These are phyloP conservation scores for Cotesia glomerata DNA, from an alignment of 1,140 invertebrate species.

Conservation along the genomic window DNA sequence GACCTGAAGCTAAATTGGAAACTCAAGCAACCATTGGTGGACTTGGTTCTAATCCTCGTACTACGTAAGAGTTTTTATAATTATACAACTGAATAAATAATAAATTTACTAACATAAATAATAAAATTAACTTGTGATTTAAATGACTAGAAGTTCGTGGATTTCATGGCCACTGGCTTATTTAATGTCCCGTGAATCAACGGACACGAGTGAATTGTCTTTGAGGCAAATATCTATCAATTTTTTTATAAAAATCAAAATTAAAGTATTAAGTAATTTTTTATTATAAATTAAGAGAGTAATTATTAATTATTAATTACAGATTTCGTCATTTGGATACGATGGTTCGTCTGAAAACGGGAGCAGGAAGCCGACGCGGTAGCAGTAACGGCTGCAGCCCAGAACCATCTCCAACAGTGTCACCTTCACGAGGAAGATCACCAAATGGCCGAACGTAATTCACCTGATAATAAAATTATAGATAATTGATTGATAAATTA, in stretches of 20 bases:
- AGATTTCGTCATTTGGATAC: conserved; percentile 84
- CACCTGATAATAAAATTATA: neutral
- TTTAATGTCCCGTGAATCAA: conserved; percentile 76
- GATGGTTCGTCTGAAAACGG: conserved; percentile 74
- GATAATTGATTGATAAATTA: neutral
- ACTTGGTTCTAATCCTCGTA: conserved; percentile 41
- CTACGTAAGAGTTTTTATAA: conserved; percentile 39
- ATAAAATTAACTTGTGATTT: conserved; percentile 6
- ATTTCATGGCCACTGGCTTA: conserved; percentile 90
- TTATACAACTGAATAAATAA: neutral
- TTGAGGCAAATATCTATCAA: conserved; percentile 72
- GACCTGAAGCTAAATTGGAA: conserved; percentile 54
- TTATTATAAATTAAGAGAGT: neutral
- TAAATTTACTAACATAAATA: conserved; percentile 4
- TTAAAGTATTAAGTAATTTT: neutral
- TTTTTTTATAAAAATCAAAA: neutral
- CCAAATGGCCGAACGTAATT: conserved; percentile 54
- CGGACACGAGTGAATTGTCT: conserved; percentile 74
- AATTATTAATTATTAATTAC: conserved; percentile 23
- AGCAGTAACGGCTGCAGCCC: conserved; percentile 59
- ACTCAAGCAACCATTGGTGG: conserved; percentile 56
- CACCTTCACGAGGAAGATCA: conserved; percentile 60
- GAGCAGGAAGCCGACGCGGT: conserved; percentile 58
- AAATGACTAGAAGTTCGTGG: conserved; percentile 71
- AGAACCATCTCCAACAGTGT: conserved; percentile 69